These are phyloP conservation scores for Oxyura jamaicensis DNA, from an alignment of 2,113 vertebrate genomes.

Conservation along the genomic window DNA sequence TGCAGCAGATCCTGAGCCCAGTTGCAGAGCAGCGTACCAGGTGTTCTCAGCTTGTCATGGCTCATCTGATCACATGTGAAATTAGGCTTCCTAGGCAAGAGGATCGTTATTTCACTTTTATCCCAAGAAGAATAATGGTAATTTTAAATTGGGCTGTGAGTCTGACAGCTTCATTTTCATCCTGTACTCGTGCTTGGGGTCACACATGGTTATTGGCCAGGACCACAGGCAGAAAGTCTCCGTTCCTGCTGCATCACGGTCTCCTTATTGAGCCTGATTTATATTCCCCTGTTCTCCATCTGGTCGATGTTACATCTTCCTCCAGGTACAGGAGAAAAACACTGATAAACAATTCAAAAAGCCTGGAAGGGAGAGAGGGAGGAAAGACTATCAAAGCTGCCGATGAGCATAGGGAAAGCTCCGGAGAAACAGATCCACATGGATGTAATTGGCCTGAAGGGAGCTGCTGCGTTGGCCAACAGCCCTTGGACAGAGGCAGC, in stretches of 20 bases:
- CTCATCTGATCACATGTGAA: background rate
- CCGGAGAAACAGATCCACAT: background rate
- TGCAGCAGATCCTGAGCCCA: background rate
- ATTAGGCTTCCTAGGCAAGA: background rate
- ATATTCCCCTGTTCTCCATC: constrained; percentile 18
- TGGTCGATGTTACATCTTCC: background rate
- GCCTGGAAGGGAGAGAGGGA: background rate
- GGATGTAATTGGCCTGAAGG: background rate
- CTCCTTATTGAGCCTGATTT: background rate
- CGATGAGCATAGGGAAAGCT: fast-evolving
- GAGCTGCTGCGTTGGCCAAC: background rate
- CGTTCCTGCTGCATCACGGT: background rate
- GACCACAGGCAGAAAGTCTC: background rate
- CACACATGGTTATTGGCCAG: background rate
- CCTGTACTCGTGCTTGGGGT: background rate
- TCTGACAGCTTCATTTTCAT: background rate
- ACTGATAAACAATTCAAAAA: background rate
- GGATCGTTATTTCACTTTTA: background rate
- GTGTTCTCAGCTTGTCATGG: background rate
- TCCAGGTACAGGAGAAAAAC: constrained; percentile 8
- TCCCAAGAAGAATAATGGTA: background rate
- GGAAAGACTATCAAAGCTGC: background rate
- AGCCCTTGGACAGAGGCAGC: background rate
- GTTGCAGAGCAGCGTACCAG: background rate
- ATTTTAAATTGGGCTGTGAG: background rate